Evolutionary conservation across 2,113 vertebrate genomes (phyloP).

Genomic region (Ctenomys sociabilis): DNA sequence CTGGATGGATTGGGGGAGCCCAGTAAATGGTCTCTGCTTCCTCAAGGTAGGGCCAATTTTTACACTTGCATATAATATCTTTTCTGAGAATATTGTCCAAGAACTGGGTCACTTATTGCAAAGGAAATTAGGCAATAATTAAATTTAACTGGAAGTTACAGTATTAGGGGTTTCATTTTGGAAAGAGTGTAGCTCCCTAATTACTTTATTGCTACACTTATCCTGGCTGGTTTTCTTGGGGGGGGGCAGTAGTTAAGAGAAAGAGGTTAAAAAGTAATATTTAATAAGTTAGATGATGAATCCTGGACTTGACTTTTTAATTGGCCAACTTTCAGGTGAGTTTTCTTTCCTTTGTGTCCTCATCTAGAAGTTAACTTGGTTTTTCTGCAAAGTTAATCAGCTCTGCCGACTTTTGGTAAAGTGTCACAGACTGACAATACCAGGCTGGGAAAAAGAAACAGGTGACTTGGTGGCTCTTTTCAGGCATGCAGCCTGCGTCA

Average conservation of each 20-base stretch:
- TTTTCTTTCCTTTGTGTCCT: constrained; percentile 38
- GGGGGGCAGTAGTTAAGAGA: background rate
- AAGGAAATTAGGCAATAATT: constrained; percentile 80
- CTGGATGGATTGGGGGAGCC: constrained; percentile 60
- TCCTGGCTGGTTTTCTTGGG: background rate
- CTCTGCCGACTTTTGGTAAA: background rate
- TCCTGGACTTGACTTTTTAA: constrained; percentile 59
- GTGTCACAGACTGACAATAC: background rate
- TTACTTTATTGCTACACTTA: constrained; percentile 71
- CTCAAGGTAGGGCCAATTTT: constrained; percentile 71
- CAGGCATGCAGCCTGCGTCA: accelerated
- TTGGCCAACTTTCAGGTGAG: background rate
- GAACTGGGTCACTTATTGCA: constrained; percentile 82
- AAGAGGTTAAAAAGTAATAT: constrained; percentile 24
- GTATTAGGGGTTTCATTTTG: constrained; percentile 65
- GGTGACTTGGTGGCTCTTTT: background rate
- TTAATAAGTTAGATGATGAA: constrained; percentile 66
- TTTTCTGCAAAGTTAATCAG: background rate
- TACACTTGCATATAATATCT: constrained; percentile 54
- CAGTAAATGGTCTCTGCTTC: constrained; percentile 67
- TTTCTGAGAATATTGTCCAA: constrained; percentile 74
- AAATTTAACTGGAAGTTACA: constrained; percentile 77
- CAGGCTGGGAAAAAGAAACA: background rate
- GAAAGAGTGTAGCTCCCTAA: constrained; percentile 50
- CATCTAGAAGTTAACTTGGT: background rate